Percentiles rank a stretch among this genome's conserved stretches.
Conservation (phyloP, 1,140 invertebrate genomes). For the Drosophila mojavensis region DNA sequence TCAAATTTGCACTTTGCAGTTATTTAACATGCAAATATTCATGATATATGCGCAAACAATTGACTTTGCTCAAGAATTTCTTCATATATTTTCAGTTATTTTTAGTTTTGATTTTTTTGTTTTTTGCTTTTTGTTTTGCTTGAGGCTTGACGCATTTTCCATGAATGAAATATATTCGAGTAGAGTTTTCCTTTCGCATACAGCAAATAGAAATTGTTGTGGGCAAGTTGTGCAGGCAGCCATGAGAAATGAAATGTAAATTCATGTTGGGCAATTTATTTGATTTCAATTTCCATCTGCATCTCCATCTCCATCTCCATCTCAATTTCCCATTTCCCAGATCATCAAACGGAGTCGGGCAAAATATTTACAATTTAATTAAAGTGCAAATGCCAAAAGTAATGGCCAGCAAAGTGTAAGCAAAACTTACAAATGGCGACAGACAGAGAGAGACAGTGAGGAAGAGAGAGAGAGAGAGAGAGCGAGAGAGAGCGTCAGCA, state of each 20-base stretch:
- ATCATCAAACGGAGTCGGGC: slow-evolving; percentile 27
- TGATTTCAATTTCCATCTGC: slow-evolving; percentile 44
- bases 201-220: slow-evolving; percentile 22
- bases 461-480: not conserved
- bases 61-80: not conserved
- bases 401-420: slow-evolving; percentile 40
- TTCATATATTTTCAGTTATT: not conserved
- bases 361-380: slow-evolving; percentile 81
- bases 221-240: slow-evolving; percentile 23
- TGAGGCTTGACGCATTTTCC: not conserved
- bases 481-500: not conserved
- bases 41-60: not conserved
- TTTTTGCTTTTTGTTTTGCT: not conserved
- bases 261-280: slow-evolving; percentile 42
- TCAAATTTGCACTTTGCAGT: slow-evolving; percentile 9
- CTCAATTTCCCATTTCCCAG: not conserved
- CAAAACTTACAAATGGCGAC: slow-evolving; percentile 13
- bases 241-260: slow-evolving; percentile 44
- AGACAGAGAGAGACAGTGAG: not conserved
- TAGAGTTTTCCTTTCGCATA: slow-evolving; percentile 11
- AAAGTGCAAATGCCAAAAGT: slow-evolving; percentile 67
- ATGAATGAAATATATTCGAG: not conserved
- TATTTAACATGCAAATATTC: slow-evolving; percentile 17
- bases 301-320: not conserved
- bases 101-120: not conserved